These are phyloP conservation scores for Morpho deidamia DNA, from an alignment of 2,888 invertebrate genomes.

Conservation along the genomic window DNA sequence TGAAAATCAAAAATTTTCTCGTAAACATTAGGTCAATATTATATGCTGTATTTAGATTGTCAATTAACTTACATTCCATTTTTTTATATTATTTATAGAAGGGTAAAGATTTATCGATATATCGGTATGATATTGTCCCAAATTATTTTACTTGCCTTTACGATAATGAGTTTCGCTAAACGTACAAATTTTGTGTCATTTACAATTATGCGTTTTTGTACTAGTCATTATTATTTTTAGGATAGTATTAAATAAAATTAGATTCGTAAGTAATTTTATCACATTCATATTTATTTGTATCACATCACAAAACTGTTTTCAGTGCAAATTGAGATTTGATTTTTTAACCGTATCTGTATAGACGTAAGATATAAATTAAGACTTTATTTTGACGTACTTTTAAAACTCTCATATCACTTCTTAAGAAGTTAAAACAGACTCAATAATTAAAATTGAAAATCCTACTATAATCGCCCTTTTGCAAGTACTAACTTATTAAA, in stretches of 20 bases:
- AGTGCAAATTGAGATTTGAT: not conserved
- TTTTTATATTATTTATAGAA: no score
- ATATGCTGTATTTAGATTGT: not conserved
- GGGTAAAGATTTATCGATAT: not conserved
- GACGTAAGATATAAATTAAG: no score
- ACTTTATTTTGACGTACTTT: no score
- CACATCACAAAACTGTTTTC: conserved; percentile 3
- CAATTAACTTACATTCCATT: no score
- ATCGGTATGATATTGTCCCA: not conserved
- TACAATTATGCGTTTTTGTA: conserved; percentile 9
- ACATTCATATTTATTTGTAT: not conserved
- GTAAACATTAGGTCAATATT: not conserved
- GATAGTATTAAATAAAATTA: conserved; percentile 4
- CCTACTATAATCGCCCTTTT: no score
- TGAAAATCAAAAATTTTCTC: not conserved
- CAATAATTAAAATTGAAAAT: no score
- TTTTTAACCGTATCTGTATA: not conserved
- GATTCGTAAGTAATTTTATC: conserved; percentile 3
- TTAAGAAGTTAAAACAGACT: no score
- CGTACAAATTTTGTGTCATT: conserved; percentile 10
- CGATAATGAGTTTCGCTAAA: not conserved
- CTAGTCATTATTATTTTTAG: conserved; percentile 23
- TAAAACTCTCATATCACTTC: no score
- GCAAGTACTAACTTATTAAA: no score
- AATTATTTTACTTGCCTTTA: conserved; percentile 7